Percentiles rank a stretch among this genome's conserved stretches.
Evolutionary conservation across 2,888 invertebrate genomes (phyloP).

Genomic region (Drosophila nr. medialis): DNA sequence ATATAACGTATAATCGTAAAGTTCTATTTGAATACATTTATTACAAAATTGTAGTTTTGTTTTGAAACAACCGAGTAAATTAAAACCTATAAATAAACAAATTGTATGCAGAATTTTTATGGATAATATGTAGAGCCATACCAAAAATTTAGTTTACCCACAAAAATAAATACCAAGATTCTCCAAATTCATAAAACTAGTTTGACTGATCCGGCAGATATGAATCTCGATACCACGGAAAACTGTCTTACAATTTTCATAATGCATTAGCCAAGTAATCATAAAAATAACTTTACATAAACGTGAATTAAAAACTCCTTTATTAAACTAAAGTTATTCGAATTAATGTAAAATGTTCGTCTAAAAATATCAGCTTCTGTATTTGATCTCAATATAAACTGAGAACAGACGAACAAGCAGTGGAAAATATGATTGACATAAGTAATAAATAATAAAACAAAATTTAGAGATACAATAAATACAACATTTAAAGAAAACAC

Average conservation of each 20-base stretch:
- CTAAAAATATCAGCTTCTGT: slow-evolving; percentile 73
- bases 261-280: slow-evolving; percentile 65
- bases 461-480: slow-evolving; percentile 51
- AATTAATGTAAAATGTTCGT: slow-evolving; percentile 68
- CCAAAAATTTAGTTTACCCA: slow-evolving; percentile 30
- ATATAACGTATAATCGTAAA: slow-evolving; percentile 64
- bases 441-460: slow-evolving; percentile 34
- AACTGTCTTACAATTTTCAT: slow-evolving; percentile 60
- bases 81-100: slow-evolving; percentile 42
- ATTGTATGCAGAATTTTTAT: slow-evolving; percentile 41
- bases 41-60: slow-evolving; percentile 69
- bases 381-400: slow-evolving; percentile 72
- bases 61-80: slow-evolving; percentile 54
- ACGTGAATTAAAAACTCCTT: slow-evolving; percentile 40
- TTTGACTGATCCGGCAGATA: slow-evolving; percentile 40
- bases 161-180: slow-evolving; percentile 17
- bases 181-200: slow-evolving; percentile 25
- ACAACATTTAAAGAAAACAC: slow-evolving; percentile 65
- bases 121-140: slow-evolving; percentile 33
- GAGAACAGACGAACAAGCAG: slow-evolving; percentile 40
- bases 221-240: slow-evolving; percentile 26
- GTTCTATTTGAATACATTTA: slow-evolving; percentile 57
- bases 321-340: slow-evolving; percentile 53
- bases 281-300: slow-evolving; percentile 60
- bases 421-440: slow-evolving; percentile 32